Conservation (phyloP, 2,113 vertebrate genomes). For the western clawed frog (Xenopus tropicalis) region DNA sequence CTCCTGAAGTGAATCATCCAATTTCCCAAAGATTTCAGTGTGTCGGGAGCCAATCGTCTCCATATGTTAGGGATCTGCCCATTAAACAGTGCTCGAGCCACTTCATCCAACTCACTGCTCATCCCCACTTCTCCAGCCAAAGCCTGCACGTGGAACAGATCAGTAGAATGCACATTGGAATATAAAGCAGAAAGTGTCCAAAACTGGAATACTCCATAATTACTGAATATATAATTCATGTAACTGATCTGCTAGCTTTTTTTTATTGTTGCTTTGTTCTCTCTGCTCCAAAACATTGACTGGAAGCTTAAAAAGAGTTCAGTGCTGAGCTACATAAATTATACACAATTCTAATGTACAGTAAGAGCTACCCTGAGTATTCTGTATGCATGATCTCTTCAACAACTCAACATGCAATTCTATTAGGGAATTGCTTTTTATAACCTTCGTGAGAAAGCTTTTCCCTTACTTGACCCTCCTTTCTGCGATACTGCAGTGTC, state of each 20-base stretch:
- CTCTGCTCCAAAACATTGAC: too few species aligned
- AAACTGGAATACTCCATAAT: neutral
- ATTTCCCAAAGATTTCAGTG: slow-evolving; percentile 84
- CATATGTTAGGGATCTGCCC: slow-evolving; percentile 87
- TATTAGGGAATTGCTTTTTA: too few species aligned
- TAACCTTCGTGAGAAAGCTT: too few species aligned
- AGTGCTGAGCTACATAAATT: too few species aligned
- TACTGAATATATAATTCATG: neutral
- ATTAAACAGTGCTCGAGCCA: slow-evolving; percentile 82
- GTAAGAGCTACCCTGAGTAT: too few species aligned
- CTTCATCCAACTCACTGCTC: slow-evolving; percentile 89
- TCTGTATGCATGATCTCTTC: too few species aligned
- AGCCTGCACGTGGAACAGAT: slow-evolving; percentile 62
- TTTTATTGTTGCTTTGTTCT: too few species aligned
- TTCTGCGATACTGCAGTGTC: too few species aligned
- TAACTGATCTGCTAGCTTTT: neutral
- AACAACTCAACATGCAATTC: too few species aligned
- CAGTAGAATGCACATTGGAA: neutral
- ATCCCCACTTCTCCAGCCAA: slow-evolving; percentile 92
- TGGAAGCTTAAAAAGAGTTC: too few species aligned
- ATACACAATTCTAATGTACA: too few species aligned
- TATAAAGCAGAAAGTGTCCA: neutral
- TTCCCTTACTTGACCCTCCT: too few species aligned
- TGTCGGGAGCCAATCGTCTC: slow-evolving; percentile 87
- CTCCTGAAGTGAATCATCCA: slow-evolving; percentile 88